Evolutionary conservation across 2,888 invertebrate genomes (phyloP), one percentile per base, ranked within the genome.

Genomic region (Agriopis marginaria): DNA sequence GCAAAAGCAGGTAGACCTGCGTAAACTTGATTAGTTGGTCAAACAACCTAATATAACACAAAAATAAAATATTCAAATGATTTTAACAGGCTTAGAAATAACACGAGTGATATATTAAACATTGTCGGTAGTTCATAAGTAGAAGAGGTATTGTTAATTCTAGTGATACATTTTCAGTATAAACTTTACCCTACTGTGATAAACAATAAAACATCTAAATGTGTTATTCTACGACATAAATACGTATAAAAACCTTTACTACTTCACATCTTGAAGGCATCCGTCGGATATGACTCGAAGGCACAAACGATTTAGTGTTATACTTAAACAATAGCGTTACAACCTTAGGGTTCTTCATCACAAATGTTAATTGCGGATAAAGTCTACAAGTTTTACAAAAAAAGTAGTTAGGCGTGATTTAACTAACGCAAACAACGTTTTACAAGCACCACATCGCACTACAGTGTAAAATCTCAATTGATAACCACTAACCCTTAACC

Each of bases 251-350:
- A 89, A 86, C 80, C 81, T 81, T 89, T 91, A 91, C 88, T 86
- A 87, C 85, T 87, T 88, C 86, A 88, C 85, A 82, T 84, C 81
- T 84, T 79, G 87, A 93, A 93, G 92, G 92, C 92, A 90, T 87
- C 85, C 87, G 88, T 92, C 86, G 82, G 92, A 93, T 92, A 92
- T 93, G 93, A 93, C 90, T 89, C 82, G 86, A 93, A 94, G 93
- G 93, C 93, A 93, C 93, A 88, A 89, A 89, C 83, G 83, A 82
- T 86, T 85, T 9, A 74, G 74, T 77, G 66, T 72, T 72, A 65
- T n/a, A 49, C 78, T 81, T 79, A 86, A 84, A 87, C 79, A 83
- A 83, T 82, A 83, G 80, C 81, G 80, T 81, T 82, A 80, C 81
- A 84, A 81, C 83, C 83, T 79, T 74, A 72, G 66, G 74, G 77